Evolutionary conservation across 2,888 invertebrate species (phyloP), one percentile per base, ranked within the genome.

Genomic region (Acleris literana): DNA sequence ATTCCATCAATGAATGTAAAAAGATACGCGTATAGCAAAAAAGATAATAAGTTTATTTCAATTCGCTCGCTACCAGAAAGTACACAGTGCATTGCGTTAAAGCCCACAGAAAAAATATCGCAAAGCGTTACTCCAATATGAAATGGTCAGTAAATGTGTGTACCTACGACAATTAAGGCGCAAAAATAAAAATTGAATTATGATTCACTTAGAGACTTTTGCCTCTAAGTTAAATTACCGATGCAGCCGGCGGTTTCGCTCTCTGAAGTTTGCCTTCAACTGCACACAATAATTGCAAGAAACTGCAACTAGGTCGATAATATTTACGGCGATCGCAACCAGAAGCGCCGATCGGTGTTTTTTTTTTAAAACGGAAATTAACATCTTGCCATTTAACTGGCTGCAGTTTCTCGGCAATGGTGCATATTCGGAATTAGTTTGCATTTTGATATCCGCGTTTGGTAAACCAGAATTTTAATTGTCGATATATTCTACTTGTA

Each of bases 171-270:
- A 44, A 11, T 13, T 1, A 44, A 44, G n/a, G 44, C 6, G 44
- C 44, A 4, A 44, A 6, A 46, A 46, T 44, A 22, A 44, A 56
- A 22, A n/a, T 7, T 9, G 5, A 44, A 63, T 25, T 25, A 46
- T 58, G 22, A 33, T 49, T 56, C 18, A 22, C 25, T 64, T 70
- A 64, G 55, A 48, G 72, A 74, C 68, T 75, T 72, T 49, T 63
- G 63, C 64, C 61, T 71, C 73, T 74, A 72, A 74, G 72, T 71
- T 69, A 70, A 70, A 64, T 46, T 48, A 13, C n/a, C 53, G 4
- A 25, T 29, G 22, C 17, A 17, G 39, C 46, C 18, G 33, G 48
- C 17, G n/a, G 17, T 25, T 46, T 48, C n/a, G 2, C 29, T 13
- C 29, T 18, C 16, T 29, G 3, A 18, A 49, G 18, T 33, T 33